phyloP scores from a whole-genome alignment of 2,888 invertebrate genomes.

The Nysson spinosus region DNA sequence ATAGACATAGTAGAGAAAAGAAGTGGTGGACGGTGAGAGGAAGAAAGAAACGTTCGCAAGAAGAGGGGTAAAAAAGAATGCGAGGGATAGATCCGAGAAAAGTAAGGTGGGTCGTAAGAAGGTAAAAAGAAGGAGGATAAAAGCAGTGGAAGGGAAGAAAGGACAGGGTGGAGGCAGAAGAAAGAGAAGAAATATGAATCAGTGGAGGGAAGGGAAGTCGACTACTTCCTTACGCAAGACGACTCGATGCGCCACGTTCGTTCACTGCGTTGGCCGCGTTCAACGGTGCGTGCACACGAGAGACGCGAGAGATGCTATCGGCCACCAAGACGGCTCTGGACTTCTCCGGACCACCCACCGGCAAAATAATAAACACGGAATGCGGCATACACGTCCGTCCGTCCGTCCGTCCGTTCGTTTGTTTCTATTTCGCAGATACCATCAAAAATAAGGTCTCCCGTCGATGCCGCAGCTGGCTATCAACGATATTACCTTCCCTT shows the following conservation, averaged over 20 bases:
- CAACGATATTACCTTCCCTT: constrained; percentile 32
- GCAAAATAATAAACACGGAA: constrained; percentile 73
- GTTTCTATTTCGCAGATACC: constrained; percentile 64
- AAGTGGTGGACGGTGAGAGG: neutral
- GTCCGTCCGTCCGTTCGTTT: constrained; percentile 47
- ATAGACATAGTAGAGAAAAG: neutral
- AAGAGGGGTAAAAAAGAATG: neutral
- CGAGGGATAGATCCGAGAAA: neutral
- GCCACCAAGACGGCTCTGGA: constrained; percentile 68
- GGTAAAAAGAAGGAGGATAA: neutral
- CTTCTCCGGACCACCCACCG: constrained; percentile 72
- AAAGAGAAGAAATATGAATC: constrained; percentile 19
- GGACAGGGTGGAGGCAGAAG: constrained; percentile 22
- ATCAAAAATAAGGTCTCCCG: constrained; percentile 55
- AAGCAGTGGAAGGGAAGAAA: constrained; percentile 19
- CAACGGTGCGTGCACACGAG: constrained; percentile 68
- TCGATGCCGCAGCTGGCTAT: constrained; percentile 49
- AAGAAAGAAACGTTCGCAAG: neutral
- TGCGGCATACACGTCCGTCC: constrained; percentile 61
- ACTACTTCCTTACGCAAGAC: constrained; percentile 71
- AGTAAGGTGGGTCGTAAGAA: constrained; percentile 11
- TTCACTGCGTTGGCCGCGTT: constrained; percentile 62
- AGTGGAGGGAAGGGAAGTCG: constrained; percentile 46
- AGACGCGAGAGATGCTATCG: constrained; percentile 68
- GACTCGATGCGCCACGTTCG: constrained; percentile 63